Evolutionary conservation across 2,797 vertebrate genomes (phyloP).

Genomic region (Hoplostethus mediterraneus): DNA sequence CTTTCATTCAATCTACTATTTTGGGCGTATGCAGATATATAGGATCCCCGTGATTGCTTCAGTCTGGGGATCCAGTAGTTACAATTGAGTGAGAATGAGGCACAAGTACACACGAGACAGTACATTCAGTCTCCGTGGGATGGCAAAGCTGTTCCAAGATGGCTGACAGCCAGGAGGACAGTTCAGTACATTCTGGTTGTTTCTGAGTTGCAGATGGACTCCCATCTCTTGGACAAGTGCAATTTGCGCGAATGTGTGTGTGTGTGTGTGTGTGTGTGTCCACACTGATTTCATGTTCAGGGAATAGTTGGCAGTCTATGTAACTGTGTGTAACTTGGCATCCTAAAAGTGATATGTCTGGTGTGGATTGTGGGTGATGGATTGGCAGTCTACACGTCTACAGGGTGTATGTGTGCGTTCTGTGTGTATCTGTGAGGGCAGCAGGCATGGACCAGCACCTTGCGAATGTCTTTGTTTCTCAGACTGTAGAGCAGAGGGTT

Average conservation of each 20-base stretch:
- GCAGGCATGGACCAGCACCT: conserved; percentile 89
- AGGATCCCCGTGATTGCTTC: conserved; percentile 65
- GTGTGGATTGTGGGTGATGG: conserved; percentile 32
- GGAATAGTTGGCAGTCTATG: conserved; percentile 52
- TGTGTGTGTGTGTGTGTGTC: conserved; percentile 29
- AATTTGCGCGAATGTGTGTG: conserved; percentile 20
- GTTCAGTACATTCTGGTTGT: conserved; percentile 72
- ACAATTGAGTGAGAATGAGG: conserved; percentile 75
- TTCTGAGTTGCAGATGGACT: conserved; percentile 49
- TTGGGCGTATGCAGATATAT: conserved; percentile 10
- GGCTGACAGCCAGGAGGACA: conserved; percentile 53
- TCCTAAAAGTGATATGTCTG: conserved; percentile 70
- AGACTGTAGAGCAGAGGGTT: conserved; percentile 96
- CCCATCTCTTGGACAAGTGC: conserved; percentile 50
- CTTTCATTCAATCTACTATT: conserved; percentile 46
- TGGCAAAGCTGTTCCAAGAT: conserved; percentile 35
- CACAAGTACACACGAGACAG: conserved; percentile 72
- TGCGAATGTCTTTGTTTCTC: conserved; percentile 94
- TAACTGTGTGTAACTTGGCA: conserved; percentile 69
- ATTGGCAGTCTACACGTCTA: conserved; percentile 86
- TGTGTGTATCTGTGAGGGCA: conserved; percentile 83
- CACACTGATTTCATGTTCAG: conserved; percentile 48
- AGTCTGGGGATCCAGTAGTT: conserved; percentile 57
- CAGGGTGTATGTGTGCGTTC: conserved; percentile 86
- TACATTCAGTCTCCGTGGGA: conserved; percentile 53